Evolutionary conservation across 2,888 invertebrate species (phyloP).

Genomic region (Epsilonema sp.): DNA sequence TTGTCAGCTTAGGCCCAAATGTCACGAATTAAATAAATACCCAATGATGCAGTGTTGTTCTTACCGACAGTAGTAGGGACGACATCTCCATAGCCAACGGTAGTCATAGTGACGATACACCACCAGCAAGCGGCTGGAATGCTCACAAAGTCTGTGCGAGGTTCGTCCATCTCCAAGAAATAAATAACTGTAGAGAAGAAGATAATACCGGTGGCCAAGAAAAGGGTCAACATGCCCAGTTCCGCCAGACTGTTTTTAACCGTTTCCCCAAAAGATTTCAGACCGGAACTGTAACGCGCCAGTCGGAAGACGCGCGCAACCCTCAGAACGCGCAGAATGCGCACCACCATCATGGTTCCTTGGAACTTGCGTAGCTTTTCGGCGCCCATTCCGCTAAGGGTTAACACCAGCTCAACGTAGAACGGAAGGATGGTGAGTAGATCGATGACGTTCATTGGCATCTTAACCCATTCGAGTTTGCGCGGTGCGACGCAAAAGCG

Average conservation of each 20-base stretch:
- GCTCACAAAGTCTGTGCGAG: conserved; percentile 4
- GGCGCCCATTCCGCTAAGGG: not conserved
- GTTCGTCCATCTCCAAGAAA: conserved; percentile 3
- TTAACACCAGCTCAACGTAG: conserved; percentile 1
- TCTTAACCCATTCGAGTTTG: not conserved
- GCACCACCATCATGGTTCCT: not conserved
- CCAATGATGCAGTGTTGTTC: not conserved
- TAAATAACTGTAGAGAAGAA: conserved; percentile 3
- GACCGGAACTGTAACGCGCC: conserved; percentile 2
- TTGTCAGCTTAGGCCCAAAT: too few relatives aligned
- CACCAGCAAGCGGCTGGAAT: conserved; percentile 8
- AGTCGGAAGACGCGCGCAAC: conserved; percentile 4
- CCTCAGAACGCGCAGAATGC: conserved; percentile 3
- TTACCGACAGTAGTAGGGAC: conserved; percentile 1
- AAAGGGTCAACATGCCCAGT: not conserved
- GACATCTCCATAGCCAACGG: conserved; percentile 6
- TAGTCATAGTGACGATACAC: conserved; percentile 9
- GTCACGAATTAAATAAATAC: too few relatives aligned
- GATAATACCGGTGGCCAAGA: conserved; percentile 1
- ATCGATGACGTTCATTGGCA: conserved; percentile 3
- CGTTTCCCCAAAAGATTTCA: conserved; percentile 2
- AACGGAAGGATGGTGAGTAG: conserved; percentile 3
- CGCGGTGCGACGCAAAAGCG: conserved; percentile 2
- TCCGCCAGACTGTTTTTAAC: not conserved
- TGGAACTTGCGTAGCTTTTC: not conserved